These are phyloP conservation scores for Diorhabda carinulata DNA, from an alignment of 1,140 invertebrate genomes.

Conservation along the genomic window DNA sequence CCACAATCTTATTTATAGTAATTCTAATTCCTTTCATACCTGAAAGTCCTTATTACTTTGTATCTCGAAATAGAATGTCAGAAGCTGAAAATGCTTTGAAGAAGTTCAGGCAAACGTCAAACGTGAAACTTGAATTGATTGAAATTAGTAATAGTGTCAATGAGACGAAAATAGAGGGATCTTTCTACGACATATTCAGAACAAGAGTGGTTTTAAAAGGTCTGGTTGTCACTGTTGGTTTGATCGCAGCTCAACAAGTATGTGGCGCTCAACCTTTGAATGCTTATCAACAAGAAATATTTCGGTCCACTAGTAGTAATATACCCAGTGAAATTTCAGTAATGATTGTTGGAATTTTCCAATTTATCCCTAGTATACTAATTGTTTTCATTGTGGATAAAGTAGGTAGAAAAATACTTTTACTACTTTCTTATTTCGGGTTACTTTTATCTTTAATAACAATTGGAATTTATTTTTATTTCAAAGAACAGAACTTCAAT, in stretches of 20 bases:
- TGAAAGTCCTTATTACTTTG: slow-evolving; percentile 71
- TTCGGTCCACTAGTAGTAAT: slow-evolving; percentile 58
- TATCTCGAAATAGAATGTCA: slow-evolving; percentile 55
- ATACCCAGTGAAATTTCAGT: slow-evolving; percentile 56
- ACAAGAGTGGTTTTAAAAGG: not conserved
- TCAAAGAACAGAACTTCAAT: slow-evolving; percentile 26
- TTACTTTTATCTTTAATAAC: slow-evolving; percentile 47
- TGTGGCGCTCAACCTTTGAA: slow-evolving; percentile 83
- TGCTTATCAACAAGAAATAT: slow-evolving; percentile 74
- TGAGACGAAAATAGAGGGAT: not conserved
- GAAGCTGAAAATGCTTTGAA: slow-evolving; percentile 51
- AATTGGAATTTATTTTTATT: slow-evolving; percentile 37
- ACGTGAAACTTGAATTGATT: not conserved
- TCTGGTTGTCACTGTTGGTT: slow-evolving; percentile 47
- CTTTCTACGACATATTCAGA: not conserved
- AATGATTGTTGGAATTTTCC: slow-evolving; percentile 75
- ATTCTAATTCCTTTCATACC: slow-evolving; percentile 54
- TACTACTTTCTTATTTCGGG: slow-evolving; percentile 64
- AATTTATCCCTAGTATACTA: slow-evolving; percentile 67
- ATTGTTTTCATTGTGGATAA: slow-evolving; percentile 73
- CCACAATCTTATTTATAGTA: slow-evolving; percentile 53
- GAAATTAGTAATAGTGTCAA: not conserved
- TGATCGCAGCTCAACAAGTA: slow-evolving; percentile 85
- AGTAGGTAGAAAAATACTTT: slow-evolving; percentile 66
- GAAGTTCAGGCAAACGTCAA: not conserved